A percentile compares a stretch with the other conserved stretches of the same genome.
Evolutionary conservation across 2,797 vertebrate genomes (phyloP).

Genomic region (Oceanodroma leucorhoa): DNA sequence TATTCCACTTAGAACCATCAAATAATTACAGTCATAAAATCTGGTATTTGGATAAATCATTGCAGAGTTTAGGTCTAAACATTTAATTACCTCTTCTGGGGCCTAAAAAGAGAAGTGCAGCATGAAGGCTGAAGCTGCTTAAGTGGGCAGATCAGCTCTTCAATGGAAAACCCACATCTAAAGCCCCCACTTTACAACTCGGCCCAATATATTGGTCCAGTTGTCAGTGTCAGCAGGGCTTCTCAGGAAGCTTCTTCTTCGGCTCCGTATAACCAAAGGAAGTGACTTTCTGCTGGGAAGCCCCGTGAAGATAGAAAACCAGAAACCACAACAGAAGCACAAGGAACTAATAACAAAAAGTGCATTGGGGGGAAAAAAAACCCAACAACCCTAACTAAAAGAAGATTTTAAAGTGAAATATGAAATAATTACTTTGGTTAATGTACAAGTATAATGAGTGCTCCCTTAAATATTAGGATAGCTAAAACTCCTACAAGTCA

Average conservation of each 20-base stretch:
- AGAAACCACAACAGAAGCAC: constrained; percentile 68
- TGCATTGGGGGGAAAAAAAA: not conserved
- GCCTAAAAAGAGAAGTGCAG: not conserved
- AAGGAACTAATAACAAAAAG: constrained; percentile 49
- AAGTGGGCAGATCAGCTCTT: not conserved
- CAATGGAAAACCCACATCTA: constrained; percentile 7
- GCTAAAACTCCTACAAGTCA: not conserved
- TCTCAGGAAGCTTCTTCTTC: constrained; percentile 48
- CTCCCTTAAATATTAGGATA: not conserved
- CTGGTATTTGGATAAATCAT: not conserved
- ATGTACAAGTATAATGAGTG: not conserved
- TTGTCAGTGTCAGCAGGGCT: constrained; percentile 14
- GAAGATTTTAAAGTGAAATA: not conserved
- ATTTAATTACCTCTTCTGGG: not conserved
- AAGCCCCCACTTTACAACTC: not conserved
- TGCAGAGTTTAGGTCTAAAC: not conserved
- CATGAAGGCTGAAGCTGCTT: not conserved
- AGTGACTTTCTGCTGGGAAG: constrained; percentile 67
- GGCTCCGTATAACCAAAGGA: constrained; percentile 48
- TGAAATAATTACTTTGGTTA: not conserved
- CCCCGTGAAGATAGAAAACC: constrained; percentile 60
- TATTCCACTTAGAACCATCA: not conserved
- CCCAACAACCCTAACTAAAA: not conserved
- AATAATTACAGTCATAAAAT: not conserved
- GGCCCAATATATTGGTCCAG: not conserved